Percentiles rank a stretch among this genome's conserved stretches.
Evolutionary conservation across 2,113 vertebrate species (phyloP).

Genomic region (Tetraodon nigroviridis): DNA sequence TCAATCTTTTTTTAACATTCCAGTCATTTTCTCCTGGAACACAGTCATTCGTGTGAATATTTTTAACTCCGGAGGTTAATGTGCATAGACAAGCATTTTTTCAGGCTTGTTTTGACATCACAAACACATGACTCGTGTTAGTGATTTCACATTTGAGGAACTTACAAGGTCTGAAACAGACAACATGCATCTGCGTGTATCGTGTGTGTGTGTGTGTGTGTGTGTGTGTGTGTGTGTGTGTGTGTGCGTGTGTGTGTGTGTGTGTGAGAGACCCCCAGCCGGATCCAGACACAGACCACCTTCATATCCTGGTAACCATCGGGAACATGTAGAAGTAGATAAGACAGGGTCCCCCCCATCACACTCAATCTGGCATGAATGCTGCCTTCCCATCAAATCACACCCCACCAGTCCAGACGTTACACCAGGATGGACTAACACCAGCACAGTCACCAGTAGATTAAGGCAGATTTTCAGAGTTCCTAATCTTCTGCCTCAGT

Average conservation of each 20-base stretch:
- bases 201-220: neutral
- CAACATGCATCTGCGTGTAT: slow-evolving; percentile 15
- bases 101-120: slow-evolving; percentile 14
- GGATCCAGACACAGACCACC: neutral
- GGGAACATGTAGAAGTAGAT: neutral
- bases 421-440: slow-evolving; percentile 17
- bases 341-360: slow-evolving; percentile 25
- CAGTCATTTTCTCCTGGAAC: too few species aligned
- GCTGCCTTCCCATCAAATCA: slow-evolving; percentile 40
- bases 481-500: slow-evolving; percentile 20
- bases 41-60: neutral
- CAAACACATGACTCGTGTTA: slow-evolving; percentile 30
- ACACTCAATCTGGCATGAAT: slow-evolving; percentile 62
- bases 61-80: slow-evolving; percentile 8
- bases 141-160: slow-evolving; percentile 48
- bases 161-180: slow-evolving; percentile 4
- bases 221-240: slow-evolving; percentile 2
- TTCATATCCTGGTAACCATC: neutral
- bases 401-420: slow-evolving; percentile 14
- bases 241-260: too few species aligned
- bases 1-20: too few species aligned
- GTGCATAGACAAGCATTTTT: slow-evolving; percentile 29
- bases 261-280: too few species aligned
- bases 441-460: slow-evolving; percentile 29
- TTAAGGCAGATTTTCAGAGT: neutral